Base-by-base conservation (phyloP, 2,113 vertebrate genomes). In the Corythoichthys intestinalis region DNA sequence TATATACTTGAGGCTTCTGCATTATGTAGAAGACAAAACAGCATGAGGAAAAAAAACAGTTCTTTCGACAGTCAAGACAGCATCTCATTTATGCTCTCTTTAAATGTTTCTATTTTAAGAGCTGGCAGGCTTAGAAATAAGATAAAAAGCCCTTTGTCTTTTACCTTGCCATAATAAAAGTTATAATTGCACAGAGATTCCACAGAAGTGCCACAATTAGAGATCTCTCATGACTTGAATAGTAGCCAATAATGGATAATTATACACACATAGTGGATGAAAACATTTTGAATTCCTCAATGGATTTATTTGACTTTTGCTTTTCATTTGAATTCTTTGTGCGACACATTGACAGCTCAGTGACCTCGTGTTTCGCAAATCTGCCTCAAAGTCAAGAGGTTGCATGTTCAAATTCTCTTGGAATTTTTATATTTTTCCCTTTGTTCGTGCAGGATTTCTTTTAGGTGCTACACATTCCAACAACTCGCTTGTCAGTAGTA, bases 1-100 rank as follows among this genome's bases (percentile, higher is more conserved):
- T 66, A 83, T 73, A 76, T 75, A 70, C 44, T 44, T 37, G 41
- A n/a, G 11, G 35, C 7, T 13, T 64, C 4, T 53, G 69, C 69
- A 50, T 49, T 35, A 65, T 46, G 9, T 28, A 46, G n/a, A 14
- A 17, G 47, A 65, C 47, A 4, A 69, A 60, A 61, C 50, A 17
- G 34, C 15, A 9, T 13, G 12, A 48, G 2, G 1, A 34, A 34
- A 35, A 64, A 48, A 65, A 65, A 15, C 38, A 56, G 12, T 46
- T 34, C 41, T 17, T 57, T 7, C 9, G 41, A 68, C 28, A 15
- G 39, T 37, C 39, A 7, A 28, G 44, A 56, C 35, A 64, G 8
- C 15, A 8, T 54, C 44, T 59, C 38, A 52, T 62, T 49, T 49
- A 2, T 4, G 10, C 15, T 41, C n/a, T 38, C 20, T 46, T 12